A percentile compares a stretch with the other conserved stretches of the same genome.
Evolutionary conservation across 2,888 invertebrate species (phyloP).

Genomic region (Ormia ochracea): DNA sequence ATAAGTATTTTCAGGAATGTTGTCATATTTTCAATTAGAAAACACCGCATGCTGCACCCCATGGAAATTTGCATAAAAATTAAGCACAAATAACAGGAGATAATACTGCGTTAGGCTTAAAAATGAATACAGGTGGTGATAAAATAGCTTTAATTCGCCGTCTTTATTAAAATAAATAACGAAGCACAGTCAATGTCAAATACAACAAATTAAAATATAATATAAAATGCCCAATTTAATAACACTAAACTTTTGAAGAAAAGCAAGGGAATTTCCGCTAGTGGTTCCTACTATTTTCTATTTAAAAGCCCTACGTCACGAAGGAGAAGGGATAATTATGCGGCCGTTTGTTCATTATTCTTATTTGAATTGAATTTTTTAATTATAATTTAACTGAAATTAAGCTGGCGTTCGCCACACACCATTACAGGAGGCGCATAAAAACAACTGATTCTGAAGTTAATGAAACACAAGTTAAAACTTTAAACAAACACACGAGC

Average conservation of each 20-base stretch:
- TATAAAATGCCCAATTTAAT: too few relatives aligned
- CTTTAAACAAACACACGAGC: neutral
- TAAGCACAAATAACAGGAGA: neutral
- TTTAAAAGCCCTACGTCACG: neutral
- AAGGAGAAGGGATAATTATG: conserved; percentile 1
- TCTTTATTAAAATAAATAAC: conserved; percentile 37
- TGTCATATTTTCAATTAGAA: neutral
- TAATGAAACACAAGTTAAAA: conserved; percentile 54
- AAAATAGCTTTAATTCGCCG: conserved; percentile 49
- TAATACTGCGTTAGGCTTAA: neutral
- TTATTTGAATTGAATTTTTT: conserved; percentile 25
- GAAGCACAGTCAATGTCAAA: conserved; percentile 38
- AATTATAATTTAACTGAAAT: conserved; percentile 61
- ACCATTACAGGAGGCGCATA: conserved; percentile 3
- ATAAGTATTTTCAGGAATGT: neutral
- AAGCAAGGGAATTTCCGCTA: neutral
- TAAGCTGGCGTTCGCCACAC: conserved; percentile 35
- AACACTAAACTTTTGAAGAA: conserved; percentile 7
- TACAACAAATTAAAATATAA: conserved; percentile 1
- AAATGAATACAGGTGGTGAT: conserved; percentile 41
- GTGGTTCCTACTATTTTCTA: neutral
- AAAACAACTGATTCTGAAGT: conserved; percentile 26
- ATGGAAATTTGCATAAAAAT: neutral
- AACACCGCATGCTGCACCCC: neutral
- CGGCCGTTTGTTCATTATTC: conserved; percentile 6